These are phyloP conservation scores for Pangasius mekongensis DNA, from an alignment of 2,797 vertebrate genomes.

Conservation along the genomic window DNA sequence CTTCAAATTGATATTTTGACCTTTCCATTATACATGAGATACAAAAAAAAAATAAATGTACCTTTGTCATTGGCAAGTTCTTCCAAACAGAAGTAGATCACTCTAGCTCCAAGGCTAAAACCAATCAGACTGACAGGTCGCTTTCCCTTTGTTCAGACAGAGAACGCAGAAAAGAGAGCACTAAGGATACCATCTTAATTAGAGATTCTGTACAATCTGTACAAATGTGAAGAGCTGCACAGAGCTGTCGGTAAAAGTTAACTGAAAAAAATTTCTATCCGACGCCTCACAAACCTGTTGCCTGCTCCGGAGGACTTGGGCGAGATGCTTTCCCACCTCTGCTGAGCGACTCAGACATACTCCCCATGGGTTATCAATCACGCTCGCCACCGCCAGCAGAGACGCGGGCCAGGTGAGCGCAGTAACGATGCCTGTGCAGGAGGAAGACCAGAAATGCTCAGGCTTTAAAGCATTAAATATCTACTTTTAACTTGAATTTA, in stretches of 20 bases:
- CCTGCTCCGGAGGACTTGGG: constrained; percentile 86
- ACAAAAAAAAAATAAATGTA: constrained; percentile 61
- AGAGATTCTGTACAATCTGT: neutral
- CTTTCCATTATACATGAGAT: constrained; percentile 22
- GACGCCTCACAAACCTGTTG: constrained; percentile 83
- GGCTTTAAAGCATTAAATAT: neutral
- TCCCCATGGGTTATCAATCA: constrained; percentile 97
- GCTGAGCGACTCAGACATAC: constrained; percentile 93
- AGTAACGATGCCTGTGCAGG: constrained; percentile 82
- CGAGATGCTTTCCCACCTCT: constrained; percentile 94
- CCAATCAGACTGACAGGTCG: constrained; percentile 94
- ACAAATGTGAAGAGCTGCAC: neutral
- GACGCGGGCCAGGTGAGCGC: constrained; percentile 93
- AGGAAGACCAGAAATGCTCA: neutral
- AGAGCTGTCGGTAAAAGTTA: neutral
- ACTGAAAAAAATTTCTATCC: constrained; percentile 5
- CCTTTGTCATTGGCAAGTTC: constrained; percentile 94
- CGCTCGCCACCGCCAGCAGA: constrained; percentile 84
- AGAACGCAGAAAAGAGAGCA: neutral
- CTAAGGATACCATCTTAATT: neutral
- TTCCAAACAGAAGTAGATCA: constrained; percentile 96
- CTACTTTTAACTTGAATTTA: neutral
- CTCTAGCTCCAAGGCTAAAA: constrained; percentile 95
- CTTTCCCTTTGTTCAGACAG: constrained; percentile 77
- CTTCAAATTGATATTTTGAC: constrained; percentile 20